A percentile compares a stretch with the other conserved stretches of the same genome.
Evolutionary conservation across 1,140 invertebrate species (phyloP).

Genomic region (Pogonomyrmex barbatus): DNA sequence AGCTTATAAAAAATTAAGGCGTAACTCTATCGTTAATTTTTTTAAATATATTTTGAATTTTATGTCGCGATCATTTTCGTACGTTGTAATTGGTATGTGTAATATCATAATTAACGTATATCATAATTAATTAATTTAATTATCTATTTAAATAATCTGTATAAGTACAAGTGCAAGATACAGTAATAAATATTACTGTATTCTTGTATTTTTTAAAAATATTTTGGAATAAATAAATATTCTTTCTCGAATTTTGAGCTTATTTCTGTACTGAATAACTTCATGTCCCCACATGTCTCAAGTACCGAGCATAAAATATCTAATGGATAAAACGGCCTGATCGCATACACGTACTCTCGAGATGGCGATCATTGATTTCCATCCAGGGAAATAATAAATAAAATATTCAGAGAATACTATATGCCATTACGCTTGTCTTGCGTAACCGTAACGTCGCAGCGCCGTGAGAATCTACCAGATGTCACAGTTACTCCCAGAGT

Average conservation of each 20-base stretch:
- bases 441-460: conserved; percentile 64
- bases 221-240: neutral
- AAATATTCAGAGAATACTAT: conserved; percentile 68
- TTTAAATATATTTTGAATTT: neutral
- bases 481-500: conserved; percentile 60
- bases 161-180: too few relatives aligned
- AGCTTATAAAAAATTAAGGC: neutral
- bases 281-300: neutral
- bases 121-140: conserved; percentile 6
- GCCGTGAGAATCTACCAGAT: conserved; percentile 73
- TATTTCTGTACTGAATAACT: neutral
- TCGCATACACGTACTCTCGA: conserved; percentile 34
- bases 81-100: neutral
- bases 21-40: neutral
- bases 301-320: conserved; percentile 4
- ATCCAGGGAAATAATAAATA: conserved; percentile 71
- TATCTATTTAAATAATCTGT: neutral
- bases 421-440: conserved; percentile 69
- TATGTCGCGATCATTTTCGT: neutral
- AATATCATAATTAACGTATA: neutral
- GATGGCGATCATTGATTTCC: conserved; percentile 74
- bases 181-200: neutral
- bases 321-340: conserved; percentile 32
- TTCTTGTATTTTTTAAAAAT: neutral
- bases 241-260: neutral